These are phyloP conservation scores for Lordiphosa clarofinis DNA, from an alignment of 1,140 invertebrate genomes.

Conservation along the genomic window DNA sequence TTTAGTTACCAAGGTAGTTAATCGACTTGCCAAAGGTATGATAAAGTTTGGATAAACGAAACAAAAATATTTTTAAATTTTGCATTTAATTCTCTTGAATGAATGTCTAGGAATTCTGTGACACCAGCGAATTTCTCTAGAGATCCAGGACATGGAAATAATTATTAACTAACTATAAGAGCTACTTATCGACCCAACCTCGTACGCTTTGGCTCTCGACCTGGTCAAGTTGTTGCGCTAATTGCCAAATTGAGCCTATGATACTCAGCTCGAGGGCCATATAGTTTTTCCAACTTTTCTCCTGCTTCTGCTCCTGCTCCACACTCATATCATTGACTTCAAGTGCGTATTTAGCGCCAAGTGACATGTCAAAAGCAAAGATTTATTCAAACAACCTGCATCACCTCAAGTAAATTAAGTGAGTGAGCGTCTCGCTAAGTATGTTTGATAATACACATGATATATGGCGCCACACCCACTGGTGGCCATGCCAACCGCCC, in stretches of 20 bases:
- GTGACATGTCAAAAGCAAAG: slow-evolving; percentile 69
- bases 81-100: too few relatives aligned
- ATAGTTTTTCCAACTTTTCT: neutral
- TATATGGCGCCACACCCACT: neutral
- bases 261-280: neutral
- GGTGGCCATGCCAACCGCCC: slow-evolving; percentile 21
- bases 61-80: too few relatives aligned
- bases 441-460: slow-evolving; percentile 52
- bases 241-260: slow-evolving; percentile 13
- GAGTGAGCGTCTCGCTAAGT: slow-evolving; percentile 57
- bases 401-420: slow-evolving; percentile 61
- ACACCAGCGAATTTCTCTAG: too few relatives aligned
- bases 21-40: too few relatives aligned
- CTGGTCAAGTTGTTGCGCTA: slow-evolving; percentile 12
- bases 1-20: too few relatives aligned
- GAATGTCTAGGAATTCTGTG: too few relatives aligned
- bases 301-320: neutral
- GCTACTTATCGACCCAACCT: too few relatives aligned
- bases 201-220: neutral
- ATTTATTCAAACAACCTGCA: slow-evolving; percentile 51
- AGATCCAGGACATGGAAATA: too few relatives aligned
- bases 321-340: slow-evolving; percentile 23
- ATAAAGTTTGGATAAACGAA: too few relatives aligned
- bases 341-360: slow-evolving; percentile 61
- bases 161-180: too few relatives aligned